Base-by-base conservation (phyloP, 2,888 invertebrate genomes). In the Hipparchia semele region DNA sequence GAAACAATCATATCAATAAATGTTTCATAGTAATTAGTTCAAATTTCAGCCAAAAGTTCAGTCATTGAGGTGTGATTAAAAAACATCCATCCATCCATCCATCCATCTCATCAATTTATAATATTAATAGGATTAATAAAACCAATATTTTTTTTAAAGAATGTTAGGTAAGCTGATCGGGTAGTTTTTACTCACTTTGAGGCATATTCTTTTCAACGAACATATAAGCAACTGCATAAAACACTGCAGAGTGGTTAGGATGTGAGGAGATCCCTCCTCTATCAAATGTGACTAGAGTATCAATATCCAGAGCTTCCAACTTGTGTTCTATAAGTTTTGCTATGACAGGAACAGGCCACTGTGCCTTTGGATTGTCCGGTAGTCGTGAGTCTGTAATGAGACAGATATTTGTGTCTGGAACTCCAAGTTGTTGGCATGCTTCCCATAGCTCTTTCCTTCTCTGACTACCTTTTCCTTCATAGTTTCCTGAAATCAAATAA, bases 201-300 rank as follows among this genome's bases (percentile, higher is more conserved):
- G 97, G 97, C 91, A 97, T 94, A 87, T 95, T 94, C 84, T 96
- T 96, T 81, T 96, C 96, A 85, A 97, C 95, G 87, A 96, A 96
- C 84, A 98, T 94, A 83, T 97, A 96, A 71, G 97, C 96, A 68
- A 97, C 94, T 71, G 97, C 97, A 91, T 96, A 97, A 87, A 97
- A 98, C 77, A 98, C 95, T 75, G 98, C 96, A 76, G 96, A 96
- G 87, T 99, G 99, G 93, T 99, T 99, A 45, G 95, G 94, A 92
- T 99, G 99, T 6, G 97, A 96, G 80, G 99, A 99, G 6, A 99
- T 96, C 68, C 99, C 99, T 85, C 96, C 95, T 83, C 96, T 96
- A 91, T 99, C 99, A 94, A 99, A 99, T 13, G 99, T 98, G 71
- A 99, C 95, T 70, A 99, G 94, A 2, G 97, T 97, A 84, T 98